phyloP scores from a whole-genome alignment of 2,797 vertebrate species.

The Pantherophis vulpinus region DNA sequence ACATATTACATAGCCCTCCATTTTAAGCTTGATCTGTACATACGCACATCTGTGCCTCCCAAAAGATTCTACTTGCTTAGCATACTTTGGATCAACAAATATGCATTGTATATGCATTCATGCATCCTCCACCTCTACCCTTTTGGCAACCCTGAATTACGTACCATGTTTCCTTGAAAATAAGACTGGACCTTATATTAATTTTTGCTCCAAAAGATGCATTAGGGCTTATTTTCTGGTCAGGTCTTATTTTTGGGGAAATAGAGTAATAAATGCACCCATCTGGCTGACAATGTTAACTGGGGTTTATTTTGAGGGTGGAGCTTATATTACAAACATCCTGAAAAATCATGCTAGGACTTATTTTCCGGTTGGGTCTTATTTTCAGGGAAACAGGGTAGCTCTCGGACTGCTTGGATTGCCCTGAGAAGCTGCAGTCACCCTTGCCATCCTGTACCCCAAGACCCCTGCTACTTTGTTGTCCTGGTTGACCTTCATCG shows the following conservation, averaged over 20 bases:
- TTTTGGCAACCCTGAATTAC: background rate
- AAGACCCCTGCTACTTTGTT: background rate
- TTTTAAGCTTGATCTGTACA: background rate
- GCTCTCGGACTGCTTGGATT: background rate
- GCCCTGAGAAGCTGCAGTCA: background rate
- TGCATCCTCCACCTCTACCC: background rate
- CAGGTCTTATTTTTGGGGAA: too few relatives aligned
- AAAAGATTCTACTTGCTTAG: background rate
- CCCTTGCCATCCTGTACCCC: background rate
- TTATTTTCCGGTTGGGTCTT: too few relatives aligned
- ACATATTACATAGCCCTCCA: background rate
- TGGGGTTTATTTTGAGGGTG: too few relatives aligned
- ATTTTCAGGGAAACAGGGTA: background rate
- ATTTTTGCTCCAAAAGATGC: too few relatives aligned
- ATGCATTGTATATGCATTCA: background rate
- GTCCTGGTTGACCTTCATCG: background rate
- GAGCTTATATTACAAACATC: too few relatives aligned
- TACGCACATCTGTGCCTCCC: background rate
- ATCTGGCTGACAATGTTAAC: too few relatives aligned
- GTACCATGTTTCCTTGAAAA: background rate
- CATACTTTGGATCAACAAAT: background rate
- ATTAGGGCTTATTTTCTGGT: too few relatives aligned
- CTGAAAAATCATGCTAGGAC: too few relatives aligned
- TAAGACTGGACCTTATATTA: too few relatives aligned
- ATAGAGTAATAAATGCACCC: too few relatives aligned